These are phyloP conservation scores for Nephrotoma appendiculata DNA, from an alignment of 2,888 invertebrate species.

Conservation along the genomic window DNA sequence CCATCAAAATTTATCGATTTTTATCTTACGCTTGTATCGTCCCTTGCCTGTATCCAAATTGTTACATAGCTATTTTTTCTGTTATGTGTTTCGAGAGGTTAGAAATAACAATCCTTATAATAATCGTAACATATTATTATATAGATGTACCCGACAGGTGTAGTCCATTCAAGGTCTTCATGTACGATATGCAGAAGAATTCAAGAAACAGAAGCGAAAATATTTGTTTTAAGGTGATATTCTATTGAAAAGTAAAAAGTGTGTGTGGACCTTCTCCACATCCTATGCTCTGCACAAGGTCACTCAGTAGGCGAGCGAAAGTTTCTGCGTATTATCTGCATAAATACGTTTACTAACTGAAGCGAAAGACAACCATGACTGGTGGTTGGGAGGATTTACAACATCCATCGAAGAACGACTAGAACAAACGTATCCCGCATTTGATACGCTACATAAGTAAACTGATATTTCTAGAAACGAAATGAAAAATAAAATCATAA, in stretches of 20 bases:
- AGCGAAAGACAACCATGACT: neutral
- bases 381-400: no score
- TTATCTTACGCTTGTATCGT: neutral
- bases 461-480: neutral
- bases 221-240: no score
- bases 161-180: no score
- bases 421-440: neutral
- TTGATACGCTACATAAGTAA: neutral
- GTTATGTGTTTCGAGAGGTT: neutral
- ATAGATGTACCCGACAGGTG: neutral
- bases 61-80: neutral
- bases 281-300: neutral
- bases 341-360: neutral
- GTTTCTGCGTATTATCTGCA: neutral
- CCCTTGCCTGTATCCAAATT: neutral
- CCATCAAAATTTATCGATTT: neutral
- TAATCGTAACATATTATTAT: neutral
- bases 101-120: neutral
- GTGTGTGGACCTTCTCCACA: no score
- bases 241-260: no score
- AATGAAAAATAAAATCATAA: neutral
- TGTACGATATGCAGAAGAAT: no score
- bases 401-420: neutral
- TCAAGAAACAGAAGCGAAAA: no score
- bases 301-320: neutral